phyloP scores from a whole-genome alignment of 2,888 invertebrate species.

The Andrena haemorrhoa region DNA sequence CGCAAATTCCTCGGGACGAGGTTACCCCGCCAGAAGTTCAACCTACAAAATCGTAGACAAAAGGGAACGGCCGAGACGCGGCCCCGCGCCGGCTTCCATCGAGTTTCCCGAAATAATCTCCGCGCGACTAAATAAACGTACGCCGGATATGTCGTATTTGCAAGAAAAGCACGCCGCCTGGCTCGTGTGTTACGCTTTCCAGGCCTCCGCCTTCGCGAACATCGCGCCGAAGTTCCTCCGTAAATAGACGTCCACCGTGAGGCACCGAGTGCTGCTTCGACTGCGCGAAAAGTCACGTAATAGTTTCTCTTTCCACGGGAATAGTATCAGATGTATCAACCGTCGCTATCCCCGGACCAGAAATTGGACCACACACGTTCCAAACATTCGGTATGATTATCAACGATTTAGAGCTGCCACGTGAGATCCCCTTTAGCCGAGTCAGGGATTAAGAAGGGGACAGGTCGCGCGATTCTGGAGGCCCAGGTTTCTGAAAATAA shows the following conservation, averaged over 20 bases:
- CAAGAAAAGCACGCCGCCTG: not conserved
- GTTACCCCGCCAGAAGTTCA: not conserved
- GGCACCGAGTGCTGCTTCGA: not conserved
- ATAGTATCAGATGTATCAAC: no score
- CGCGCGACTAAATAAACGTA: constrained; percentile 32
- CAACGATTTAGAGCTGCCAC: no score
- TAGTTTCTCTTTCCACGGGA: no score
- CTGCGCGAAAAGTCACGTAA: not conserved
- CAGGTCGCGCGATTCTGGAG: no score
- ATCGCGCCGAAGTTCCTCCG: not conserved
- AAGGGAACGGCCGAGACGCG: not conserved
- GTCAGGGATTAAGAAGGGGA: no score
- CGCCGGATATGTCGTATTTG: constrained; percentile 42
- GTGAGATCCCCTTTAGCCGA: no score
- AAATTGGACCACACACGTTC: no score
- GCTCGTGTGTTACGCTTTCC: constrained; percentile 1
- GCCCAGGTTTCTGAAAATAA: constrained; percentile 20
- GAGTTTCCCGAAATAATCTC: constrained; percentile 45
- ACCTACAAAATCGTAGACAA: not conserved
- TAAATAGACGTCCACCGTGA: not conserved
- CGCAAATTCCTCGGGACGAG: not conserved
- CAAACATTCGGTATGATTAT: no score
- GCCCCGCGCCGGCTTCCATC: constrained; percentile 4
- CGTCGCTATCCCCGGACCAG: no score
- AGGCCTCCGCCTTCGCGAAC: constrained; percentile 1